phyloP scores from a whole-genome alignment of 1,140 invertebrate species.

The Apocrypta bakeri region DNA sequence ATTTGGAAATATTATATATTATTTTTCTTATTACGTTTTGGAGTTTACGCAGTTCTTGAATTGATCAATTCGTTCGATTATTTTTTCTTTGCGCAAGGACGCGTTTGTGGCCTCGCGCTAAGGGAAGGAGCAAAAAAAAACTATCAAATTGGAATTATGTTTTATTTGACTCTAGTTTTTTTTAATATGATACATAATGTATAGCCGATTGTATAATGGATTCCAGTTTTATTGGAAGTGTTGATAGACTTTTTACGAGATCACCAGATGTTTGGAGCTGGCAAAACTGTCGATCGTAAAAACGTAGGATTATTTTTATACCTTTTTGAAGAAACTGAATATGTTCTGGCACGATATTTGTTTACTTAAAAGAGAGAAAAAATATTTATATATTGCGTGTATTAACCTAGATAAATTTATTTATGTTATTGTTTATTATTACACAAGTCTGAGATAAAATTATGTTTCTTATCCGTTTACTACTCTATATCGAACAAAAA shows the following conservation, averaged over 20 bases:
- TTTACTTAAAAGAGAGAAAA: conserved; percentile 48
- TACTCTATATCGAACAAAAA: conserved; percentile 13
- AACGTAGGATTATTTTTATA: conserved; percentile 64
- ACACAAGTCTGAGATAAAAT: background rate
- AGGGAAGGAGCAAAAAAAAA: conserved; percentile 49
- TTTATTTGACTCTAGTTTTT: conserved; percentile 62
- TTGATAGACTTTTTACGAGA: conserved; percentile 65
- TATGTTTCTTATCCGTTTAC: background rate
- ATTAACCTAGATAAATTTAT: conserved; percentile 48
- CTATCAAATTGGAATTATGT: conserved; percentile 52
- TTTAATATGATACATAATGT: conserved; percentile 67
- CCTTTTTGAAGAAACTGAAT: conserved; percentile 59
- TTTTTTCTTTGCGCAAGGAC: conserved; percentile 44
- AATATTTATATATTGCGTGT: conserved; percentile 39
- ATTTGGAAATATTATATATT: conserved; percentile 46
- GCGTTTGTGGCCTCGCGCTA: conserved; percentile 47
- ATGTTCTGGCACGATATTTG: conserved; percentile 60
- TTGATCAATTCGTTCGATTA: conserved; percentile 51
- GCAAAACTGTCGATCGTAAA: conserved; percentile 59
- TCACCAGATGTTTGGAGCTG: conserved; percentile 55
- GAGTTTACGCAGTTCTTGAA: conserved; percentile 52
- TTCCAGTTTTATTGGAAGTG: conserved; percentile 74
- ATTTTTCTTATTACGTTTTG: conserved; percentile 46
- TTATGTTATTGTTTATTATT: conserved; percentile 42
- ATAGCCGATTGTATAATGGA: conserved; percentile 65